Base-by-base conservation (phyloP, 2,797 vertebrate species). In the Rhodeus uyekii region DNA sequence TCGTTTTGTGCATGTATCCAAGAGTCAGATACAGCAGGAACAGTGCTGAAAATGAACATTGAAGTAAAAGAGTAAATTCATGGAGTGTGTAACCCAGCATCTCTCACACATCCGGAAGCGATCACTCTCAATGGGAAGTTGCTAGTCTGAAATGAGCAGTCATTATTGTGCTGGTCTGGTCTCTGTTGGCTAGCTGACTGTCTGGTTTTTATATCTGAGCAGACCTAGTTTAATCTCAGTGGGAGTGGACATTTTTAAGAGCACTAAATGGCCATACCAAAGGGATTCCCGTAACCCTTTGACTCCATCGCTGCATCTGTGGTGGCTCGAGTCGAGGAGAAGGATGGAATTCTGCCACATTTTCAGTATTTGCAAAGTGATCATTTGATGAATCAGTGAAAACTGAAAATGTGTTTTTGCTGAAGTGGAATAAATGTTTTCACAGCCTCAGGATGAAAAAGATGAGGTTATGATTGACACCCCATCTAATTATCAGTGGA, bases 391-490 rank as follows among this genome's bases (percentile, higher is more conserved):
- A 69, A 71, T 55, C 48, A 32, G n/a, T 36, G 5, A 14, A 61
- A 61, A 48, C 1, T 1, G 0, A 8, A n/a, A n/a, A 16, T 60
- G 18, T 42, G 38, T 46, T 58, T 69, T 60, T 61, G 53, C 78
- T 48, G 39, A 48, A 48, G 38, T 36, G 14, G 32, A 22, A 64
- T 79, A 83, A 86, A 74, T 8, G 69, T 81, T 82, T 67, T 46
- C 34, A 42, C 22, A 80, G 69, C 53, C 63, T 81, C 75, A 10
- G 73, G 39, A 75, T 58, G 63, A 36, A 64, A 76, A 67, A 4
- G 38, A 80, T 34, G 42, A 79, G 87, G 76, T 81, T 86, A 63
- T 83, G 80, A 82, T 68, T 75, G 77, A 84, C 76, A 65, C 71
- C 58, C 14, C 77, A 32, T 69, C 55, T 83, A 24, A 81, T 87